Conservation (phyloP, 2,888 invertebrate species). For the Phymatocera aterrima region DNA sequence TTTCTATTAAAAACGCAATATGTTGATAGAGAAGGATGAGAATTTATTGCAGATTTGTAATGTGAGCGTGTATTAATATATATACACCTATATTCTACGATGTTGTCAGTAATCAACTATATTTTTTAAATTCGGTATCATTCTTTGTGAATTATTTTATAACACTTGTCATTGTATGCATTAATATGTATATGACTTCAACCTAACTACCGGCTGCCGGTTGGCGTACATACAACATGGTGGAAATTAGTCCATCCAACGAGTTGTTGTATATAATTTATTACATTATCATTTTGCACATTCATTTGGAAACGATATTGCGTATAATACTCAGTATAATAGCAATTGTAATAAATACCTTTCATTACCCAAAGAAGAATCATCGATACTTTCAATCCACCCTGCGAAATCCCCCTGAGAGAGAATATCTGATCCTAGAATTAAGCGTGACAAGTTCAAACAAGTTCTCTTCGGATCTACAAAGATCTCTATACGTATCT, state of each 20-base stretch:
- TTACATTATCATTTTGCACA: constrained; percentile 5
- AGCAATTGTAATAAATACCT: constrained; percentile 36
- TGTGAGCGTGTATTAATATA: too few relatives aligned
- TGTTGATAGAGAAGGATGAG: constrained; percentile 10
- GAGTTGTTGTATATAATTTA: neutral
- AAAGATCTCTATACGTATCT: too few relatives aligned
- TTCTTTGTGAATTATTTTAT: constrained; percentile 5
- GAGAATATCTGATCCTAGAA: too few relatives aligned
- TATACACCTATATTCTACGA: too few relatives aligned
- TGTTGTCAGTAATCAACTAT: neutral
- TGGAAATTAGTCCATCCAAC: neutral
- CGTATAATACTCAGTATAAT: too few relatives aligned
- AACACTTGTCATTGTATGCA: too few relatives aligned
- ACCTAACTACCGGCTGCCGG: neutral
- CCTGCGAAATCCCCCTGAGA: neutral
- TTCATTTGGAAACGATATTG: neutral
- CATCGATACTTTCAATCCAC: neutral
- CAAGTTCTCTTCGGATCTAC: too few relatives aligned
- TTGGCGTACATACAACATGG: neutral
- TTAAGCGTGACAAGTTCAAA: too few relatives aligned
- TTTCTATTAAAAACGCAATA: neutral
- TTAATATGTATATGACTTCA: too few relatives aligned
- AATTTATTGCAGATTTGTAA: neutral
- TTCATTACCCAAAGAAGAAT: constrained; percentile 17
- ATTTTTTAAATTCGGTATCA: constrained; percentile 7